phyloP scores from a whole-genome alignment of 2,113 vertebrate genomes.

The Pelvicachromis taeniatus region DNA sequence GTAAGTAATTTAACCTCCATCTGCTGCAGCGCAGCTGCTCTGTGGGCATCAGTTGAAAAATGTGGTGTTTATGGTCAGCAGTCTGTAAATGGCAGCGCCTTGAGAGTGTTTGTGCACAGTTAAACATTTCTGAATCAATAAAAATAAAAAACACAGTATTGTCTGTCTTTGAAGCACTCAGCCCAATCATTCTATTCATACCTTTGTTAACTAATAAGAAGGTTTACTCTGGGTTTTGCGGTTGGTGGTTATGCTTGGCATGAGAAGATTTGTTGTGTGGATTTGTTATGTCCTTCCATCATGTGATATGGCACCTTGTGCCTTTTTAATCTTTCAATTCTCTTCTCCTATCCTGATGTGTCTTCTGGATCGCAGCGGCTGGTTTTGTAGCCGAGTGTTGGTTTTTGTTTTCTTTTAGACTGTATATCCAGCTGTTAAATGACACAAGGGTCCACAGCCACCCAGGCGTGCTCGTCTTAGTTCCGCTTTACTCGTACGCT shows the following conservation, averaged over 20 bases:
- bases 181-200: not conserved
- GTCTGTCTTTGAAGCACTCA: not conserved
- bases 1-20: slow-evolving; percentile 1
- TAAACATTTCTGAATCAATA: not conserved
- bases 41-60: not conserved
- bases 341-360: not conserved
- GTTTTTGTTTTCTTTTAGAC: not conserved
- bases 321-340: not conserved
- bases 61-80: slow-evolving; percentile 9
- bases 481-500: not conserved
- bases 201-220: not conserved
- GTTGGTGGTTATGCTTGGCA: not conserved
- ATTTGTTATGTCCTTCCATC: not conserved
- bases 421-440: not conserved
- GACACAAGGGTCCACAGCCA: not conserved
- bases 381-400: not conserved
- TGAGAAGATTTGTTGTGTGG: not conserved
- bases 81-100: not conserved
- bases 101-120: not conserved
- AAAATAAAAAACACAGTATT: not conserved
- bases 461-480: not conserved
- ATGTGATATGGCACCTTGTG: not conserved
- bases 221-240: not conserved
- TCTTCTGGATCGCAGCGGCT: not conserved
- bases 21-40: not conserved